Conservation (phyloP, 2,797 vertebrate genomes). For the Agapornis canus region DNA sequence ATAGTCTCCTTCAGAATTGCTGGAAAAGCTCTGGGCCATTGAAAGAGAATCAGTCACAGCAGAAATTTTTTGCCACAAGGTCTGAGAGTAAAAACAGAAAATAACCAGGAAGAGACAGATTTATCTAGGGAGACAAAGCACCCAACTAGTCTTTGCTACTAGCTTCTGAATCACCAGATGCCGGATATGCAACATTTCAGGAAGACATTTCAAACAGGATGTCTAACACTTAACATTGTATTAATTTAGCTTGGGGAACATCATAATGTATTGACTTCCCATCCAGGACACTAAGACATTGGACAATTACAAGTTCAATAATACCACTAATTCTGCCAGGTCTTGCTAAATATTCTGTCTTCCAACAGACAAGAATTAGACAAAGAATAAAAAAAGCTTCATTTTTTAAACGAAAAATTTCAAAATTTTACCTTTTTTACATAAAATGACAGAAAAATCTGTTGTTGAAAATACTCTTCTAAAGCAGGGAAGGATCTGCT, state of each 20-base stretch:
- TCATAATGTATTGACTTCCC: slow-evolving; percentile 52
- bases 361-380: slow-evolving; percentile 1
- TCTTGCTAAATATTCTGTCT: slow-evolving; percentile 35
- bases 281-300: slow-evolving; percentile 6
- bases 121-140: not conserved
- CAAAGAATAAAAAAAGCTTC: not conserved
- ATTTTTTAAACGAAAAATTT: not conserved
- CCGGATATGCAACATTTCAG: not conserved
- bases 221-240: not conserved
- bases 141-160: not conserved
- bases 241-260: slow-evolving; percentile 17
- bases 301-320: slow-evolving; percentile 48
- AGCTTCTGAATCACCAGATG: not conserved
- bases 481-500: not conserved
- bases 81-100: not conserved
- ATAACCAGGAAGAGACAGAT: not conserved
- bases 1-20: not conserved
- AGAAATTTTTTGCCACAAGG: not conserved
- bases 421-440: not conserved
- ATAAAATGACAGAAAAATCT: not conserved
- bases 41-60: not conserved
- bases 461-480: not conserved
- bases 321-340: slow-evolving; percentile 41
- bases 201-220: not conserved
- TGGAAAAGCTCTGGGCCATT: not conserved